phyloP scores from a whole-genome alignment of 2,113 vertebrate genomes.

The Albula glossodonta region DNA sequence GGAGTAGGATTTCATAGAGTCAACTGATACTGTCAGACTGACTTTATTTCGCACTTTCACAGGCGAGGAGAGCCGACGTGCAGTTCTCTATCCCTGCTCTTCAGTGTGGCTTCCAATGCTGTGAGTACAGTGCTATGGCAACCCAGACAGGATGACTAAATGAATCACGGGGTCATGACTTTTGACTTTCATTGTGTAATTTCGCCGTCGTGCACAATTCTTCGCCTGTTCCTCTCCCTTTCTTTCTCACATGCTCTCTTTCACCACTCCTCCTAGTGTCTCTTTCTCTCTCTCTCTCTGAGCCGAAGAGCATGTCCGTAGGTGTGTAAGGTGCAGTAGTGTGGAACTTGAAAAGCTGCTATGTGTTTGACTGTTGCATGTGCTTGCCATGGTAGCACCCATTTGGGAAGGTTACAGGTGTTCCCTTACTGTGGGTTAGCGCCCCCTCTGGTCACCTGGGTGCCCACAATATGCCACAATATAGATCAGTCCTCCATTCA shows the following conservation, averaged over 20 bases:
- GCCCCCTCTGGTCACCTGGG: too few relatives aligned
- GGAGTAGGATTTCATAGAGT: background rate
- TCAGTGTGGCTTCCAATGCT: conserved; percentile 47
- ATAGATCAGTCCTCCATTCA: too few relatives aligned
- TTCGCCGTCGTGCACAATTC: too few relatives aligned
- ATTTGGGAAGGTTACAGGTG: background rate
- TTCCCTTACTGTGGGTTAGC: background rate
- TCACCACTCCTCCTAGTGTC: too few relatives aligned
- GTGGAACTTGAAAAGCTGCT: too few relatives aligned
- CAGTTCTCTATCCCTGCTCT: conserved; percentile 49
- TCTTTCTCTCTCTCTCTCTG: background rate
- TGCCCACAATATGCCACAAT: too few relatives aligned
- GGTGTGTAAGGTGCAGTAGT: too few relatives aligned
- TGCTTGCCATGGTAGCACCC: background rate
- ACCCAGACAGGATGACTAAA: background rate
- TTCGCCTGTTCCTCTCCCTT: background rate
- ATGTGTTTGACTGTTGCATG: too few relatives aligned
- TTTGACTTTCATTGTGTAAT: background rate
- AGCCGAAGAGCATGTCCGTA: background rate
- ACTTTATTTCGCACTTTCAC: conserved; percentile 21
- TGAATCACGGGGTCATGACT: background rate
- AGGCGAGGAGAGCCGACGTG: conserved; percentile 61
- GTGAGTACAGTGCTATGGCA: conserved; percentile 49
- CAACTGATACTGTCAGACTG: background rate
- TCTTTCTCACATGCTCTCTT: background rate